A percentile compares a stretch with the other conserved stretches of the same genome.
Evolutionary conservation across 2,113 vertebrate genomes (phyloP).

Genomic region (Grus americana): DNA sequence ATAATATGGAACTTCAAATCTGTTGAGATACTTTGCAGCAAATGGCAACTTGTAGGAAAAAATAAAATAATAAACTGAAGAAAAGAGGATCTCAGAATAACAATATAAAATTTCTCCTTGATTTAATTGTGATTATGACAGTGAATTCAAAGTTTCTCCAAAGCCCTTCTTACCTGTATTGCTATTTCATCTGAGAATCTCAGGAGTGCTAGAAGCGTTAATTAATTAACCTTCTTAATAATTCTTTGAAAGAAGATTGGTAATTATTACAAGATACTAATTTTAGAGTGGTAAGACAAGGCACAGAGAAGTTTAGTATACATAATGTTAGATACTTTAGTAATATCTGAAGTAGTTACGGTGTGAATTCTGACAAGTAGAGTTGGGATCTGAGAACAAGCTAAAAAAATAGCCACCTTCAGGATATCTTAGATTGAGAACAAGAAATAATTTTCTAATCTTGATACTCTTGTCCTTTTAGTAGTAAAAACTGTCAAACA

Average conservation of each 20-base stretch:
- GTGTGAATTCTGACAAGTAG: neutral
- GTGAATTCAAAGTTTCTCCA: neutral
- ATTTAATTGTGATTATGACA: neutral
- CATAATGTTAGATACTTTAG: neutral
- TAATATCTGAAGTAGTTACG: neutral
- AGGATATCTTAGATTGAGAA: neutral
- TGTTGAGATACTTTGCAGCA: neutral
- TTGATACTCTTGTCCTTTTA: neutral
- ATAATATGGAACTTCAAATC: neutral
- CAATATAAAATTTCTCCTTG: neutral
- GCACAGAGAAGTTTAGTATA: neutral
- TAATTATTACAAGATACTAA: neutral
- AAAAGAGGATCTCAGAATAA: neutral
- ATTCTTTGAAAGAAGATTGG: neutral
- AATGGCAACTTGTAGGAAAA: neutral
- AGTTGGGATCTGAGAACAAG: neutral
- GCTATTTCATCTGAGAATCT: neutral
- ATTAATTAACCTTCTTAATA: neutral
- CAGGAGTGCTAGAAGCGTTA: neutral
- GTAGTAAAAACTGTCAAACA: neutral
- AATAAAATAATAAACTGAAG: neutral
- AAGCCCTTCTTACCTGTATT: neutral
- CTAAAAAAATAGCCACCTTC: neutral
- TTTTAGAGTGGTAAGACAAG: neutral
- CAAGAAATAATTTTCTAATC: neutral